phyloP scores from a whole-genome alignment of 2,797 vertebrate genomes.

The Neosilurus mollespiculum region DNA sequence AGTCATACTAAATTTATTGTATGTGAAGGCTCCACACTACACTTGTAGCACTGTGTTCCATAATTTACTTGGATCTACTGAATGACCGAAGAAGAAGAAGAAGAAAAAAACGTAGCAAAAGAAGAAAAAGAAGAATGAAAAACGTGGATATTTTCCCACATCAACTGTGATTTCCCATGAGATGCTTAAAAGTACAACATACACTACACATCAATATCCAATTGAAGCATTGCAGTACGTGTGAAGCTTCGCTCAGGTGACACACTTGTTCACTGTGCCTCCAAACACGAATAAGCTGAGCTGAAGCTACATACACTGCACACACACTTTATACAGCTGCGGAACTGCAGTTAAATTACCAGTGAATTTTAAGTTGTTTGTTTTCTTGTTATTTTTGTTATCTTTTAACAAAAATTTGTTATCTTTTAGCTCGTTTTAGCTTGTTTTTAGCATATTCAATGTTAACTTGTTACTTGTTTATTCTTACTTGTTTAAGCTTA shows the following conservation, averaged over 20 bases:
- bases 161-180: conserved; percentile 19
- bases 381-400: too few species aligned
- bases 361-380: neutral
- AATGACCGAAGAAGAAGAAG: too few species aligned
- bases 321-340: neutral
- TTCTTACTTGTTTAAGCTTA: neutral
- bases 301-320: conserved; percentile 1
- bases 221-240: conserved; percentile 11
- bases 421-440: too few species aligned
- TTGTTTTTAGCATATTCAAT: too few species aligned
- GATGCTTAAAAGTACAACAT: neutral
- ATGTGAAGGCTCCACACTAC: too few species aligned
- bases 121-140: too few species aligned
- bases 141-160: neutral
- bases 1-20: too few species aligned
- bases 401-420: too few species aligned
- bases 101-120: too few species aligned
- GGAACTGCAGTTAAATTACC: neutral
- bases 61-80: too few species aligned
- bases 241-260: neutral
- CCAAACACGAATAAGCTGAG: neutral
- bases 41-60: too few species aligned
- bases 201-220: conserved; percentile 46
- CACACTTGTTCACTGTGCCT: neutral
- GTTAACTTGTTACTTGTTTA: too few species aligned